A percentile compares a stretch with the other conserved stretches of the same genome.
phyloP scores from a whole-genome alignment of 2,797 vertebrate genomes.

The Hippocampus kuda region DNA sequence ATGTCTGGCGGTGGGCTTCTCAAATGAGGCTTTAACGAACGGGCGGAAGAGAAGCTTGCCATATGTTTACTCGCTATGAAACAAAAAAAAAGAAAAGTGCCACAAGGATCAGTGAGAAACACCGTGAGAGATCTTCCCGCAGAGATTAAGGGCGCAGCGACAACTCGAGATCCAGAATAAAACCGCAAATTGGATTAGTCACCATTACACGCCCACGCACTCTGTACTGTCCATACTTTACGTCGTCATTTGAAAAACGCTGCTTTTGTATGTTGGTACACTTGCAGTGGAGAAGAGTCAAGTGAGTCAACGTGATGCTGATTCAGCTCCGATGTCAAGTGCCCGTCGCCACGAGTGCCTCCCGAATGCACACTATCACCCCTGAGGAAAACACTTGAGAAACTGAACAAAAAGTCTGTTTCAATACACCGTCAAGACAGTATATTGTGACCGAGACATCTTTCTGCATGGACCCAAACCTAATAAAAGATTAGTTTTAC shows the following conservation, averaged over 20 bases:
- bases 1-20: conserved; percentile 12
- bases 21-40: conserved; percentile 17
- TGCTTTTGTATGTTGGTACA: conserved; percentile 13
- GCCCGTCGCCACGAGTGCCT: background rate
- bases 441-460: too few species aligned
- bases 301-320: background rate
- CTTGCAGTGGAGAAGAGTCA: conserved; percentile 16
- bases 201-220: conserved; percentile 55
- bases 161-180: conserved; percentile 60
- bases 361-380: background rate
- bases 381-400: background rate
- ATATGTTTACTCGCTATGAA: conserved; percentile 35
- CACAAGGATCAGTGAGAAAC: conserved; percentile 37
- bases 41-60: background rate
- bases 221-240: conserved; percentile 27
- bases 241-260: conserved; percentile 26
- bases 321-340: background rate
- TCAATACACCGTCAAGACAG: too few species aligned
- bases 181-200: conserved; percentile 70
- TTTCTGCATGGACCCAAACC: too few species aligned
- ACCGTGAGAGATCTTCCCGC: conserved; percentile 44
- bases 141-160: conserved; percentile 62
- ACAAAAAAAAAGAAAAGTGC: conserved; percentile 24
- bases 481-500: too few species aligned
- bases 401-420: too few species aligned